Base-by-base conservation (phyloP, 2,113 vertebrate species). In the Amphiprion ocellaris region DNA sequence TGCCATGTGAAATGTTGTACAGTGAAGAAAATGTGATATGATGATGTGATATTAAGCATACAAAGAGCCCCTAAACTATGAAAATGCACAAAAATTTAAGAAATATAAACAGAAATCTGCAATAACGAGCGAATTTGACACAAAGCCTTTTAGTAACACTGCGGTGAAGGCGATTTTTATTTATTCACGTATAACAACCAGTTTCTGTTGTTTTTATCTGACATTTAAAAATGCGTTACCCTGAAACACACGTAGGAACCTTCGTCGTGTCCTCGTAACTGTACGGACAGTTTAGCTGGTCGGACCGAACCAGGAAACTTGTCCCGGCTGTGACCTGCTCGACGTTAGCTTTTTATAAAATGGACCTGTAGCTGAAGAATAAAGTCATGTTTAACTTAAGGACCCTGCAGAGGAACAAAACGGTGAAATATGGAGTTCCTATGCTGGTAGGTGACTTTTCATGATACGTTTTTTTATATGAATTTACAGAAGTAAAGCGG, bases 341-440 rank as follows among this genome's bases (percentile, higher is more conserved):
- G 2, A 12, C 58, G 53, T 70, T 30, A 10, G 3, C 2, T 0
- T 28, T 21, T 10, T 28, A 19, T 19, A 28, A 79, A 26, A 84
- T 88, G 87, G 62, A 16, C 4, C 30, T 77, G 0, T 83, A 88
- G 46, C 50, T 26, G 21, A 0, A 52, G 0, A 53, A 1, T 73
- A 4, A 16, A 77, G 62, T 28, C 52, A 94, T 94, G 94, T 87
- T 92, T 23, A 87, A 10, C 23, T 53, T 92, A 1, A 90, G 69
- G 14, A 61, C 73, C 0, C 49, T 96, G 41, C 85, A 73, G 64
- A 93, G 63, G 21, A 96, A 92, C 73, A 95, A 93, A 82, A 96
- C 96, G 0, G 0, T 96, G 14, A 93, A 80, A 63, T 97, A 97
- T 72, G 97, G 97, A 56, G 65, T 97, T 0, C 97, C 97, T 0